phyloP scores from a whole-genome alignment of 1,140 invertebrate genomes.

The Coelopa frigida region DNA sequence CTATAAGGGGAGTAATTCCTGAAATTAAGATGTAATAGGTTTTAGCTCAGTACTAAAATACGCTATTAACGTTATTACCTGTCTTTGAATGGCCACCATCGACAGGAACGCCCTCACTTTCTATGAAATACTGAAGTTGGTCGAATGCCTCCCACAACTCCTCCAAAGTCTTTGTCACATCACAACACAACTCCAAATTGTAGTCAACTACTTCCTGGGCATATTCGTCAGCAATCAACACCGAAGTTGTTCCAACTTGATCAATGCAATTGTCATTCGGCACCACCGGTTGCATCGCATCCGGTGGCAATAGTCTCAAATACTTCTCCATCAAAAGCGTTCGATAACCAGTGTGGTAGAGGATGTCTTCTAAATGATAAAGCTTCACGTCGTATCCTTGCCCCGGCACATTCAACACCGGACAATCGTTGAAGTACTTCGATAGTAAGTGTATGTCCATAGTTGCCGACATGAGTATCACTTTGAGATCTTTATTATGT shows the following conservation, averaged over 20 bases:
- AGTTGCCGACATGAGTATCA: conserved; percentile 95
- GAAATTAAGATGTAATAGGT: not conserved
- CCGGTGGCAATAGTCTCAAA: no score
- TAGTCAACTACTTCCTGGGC: conserved; percentile 8
- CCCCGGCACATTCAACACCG: conserved; percentile 74
- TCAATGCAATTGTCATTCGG: no score
- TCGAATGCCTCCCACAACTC: conserved; percentile 52
- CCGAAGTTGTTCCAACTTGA: no score
- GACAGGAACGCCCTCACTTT: conserved; percentile 63
- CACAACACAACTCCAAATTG: conserved; percentile 10
- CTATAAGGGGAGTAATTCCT: conserved; percentile 65
- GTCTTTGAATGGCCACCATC: conserved; percentile 61
- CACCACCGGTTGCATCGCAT: no score
- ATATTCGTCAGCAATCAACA: conserved; percentile 4
- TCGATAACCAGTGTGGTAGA: conserved; percentile 60
- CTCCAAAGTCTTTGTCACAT: conserved; percentile 5
- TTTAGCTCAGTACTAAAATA: not conserved
- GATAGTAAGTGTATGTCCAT: conserved; percentile 74
- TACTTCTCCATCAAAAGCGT: conserved; percentile 22
- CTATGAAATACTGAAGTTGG: conserved; percentile 66
- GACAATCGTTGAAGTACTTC: conserved; percentile 68
- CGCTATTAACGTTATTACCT: conserved; percentile 43
- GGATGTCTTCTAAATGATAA: conserved; percentile 76
- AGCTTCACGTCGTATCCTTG: conserved; percentile 69
- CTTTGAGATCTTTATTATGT: conserved; percentile 63